A percentile compares a stretch with the other conserved stretches of the same genome.
phyloP scores from a whole-genome alignment of 2,888 invertebrate species.

The Xestia ashworthii region DNA sequence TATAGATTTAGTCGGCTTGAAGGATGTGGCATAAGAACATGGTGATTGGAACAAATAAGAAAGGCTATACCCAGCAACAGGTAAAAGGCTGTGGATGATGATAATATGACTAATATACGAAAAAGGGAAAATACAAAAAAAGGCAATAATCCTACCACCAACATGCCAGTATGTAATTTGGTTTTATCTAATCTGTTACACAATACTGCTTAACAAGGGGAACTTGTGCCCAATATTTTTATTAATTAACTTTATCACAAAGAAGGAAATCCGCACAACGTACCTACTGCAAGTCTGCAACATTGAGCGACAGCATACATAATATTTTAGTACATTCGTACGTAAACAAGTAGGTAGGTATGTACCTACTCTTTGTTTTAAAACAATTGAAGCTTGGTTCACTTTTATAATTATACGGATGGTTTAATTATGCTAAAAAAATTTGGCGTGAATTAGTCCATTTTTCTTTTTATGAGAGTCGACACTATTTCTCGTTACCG shows the following conservation, averaged over 20 bases:
- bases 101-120: background rate
- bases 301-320: background rate
- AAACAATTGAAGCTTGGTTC: conserved; percentile 18
- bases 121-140: background rate
- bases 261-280: conserved; percentile 23
- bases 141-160: background rate
- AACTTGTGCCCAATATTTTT: conserved; percentile 10
- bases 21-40: background rate
- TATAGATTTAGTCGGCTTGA: background rate
- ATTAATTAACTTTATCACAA: conserved; percentile 26
- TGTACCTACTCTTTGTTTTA: background rate
- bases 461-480: background rate
- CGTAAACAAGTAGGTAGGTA: no score
- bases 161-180: background rate
- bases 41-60: background rate
- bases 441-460: background rate
- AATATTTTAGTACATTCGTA: conserved; percentile 3
- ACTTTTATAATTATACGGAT: conserved; percentile 29
- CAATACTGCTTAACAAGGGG: conserved; percentile 12
- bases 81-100: background rate
- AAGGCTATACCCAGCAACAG: background rate
- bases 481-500: background rate
- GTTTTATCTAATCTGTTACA: conserved; percentile 29
- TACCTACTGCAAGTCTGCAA: background rate
- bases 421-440: conserved; percentile 32